phyloP scores from a whole-genome alignment of 1,140 invertebrate genomes.

The Belonocnema kinseyi region DNA sequence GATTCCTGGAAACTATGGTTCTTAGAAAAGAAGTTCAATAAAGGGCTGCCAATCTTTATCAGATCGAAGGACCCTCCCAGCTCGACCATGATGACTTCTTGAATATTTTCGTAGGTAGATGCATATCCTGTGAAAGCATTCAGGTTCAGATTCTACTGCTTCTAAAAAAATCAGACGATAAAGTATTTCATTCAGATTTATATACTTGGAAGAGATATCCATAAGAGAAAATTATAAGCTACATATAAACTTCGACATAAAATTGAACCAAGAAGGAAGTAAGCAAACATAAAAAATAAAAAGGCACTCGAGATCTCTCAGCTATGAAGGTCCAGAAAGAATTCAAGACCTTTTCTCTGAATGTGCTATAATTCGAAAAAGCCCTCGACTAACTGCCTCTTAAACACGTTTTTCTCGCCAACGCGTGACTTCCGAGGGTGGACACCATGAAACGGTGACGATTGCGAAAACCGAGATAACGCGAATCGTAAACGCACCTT shows the following conservation, averaged over 20 bases:
- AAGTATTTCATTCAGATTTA: constrained; percentile 19
- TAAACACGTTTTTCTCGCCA: constrained; percentile 21
- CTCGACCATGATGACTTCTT: constrained; percentile 36
- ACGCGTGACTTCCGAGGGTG: neutral
- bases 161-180: constrained; percentile 34
- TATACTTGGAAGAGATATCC: neutral
- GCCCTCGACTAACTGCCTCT: neutral
- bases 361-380: too few species aligned
- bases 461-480: constrained; percentile 9
- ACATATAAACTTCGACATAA: too few species aligned
- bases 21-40: constrained; percentile 21
- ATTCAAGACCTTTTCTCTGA: too few species aligned
- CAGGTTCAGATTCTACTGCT: neutral
- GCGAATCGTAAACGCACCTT: constrained; percentile 1
- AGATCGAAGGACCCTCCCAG: constrained; percentile 51
- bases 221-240: too few species aligned
- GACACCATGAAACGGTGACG: neutral
- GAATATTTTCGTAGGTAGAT: constrained; percentile 42
- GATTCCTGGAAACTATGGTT: constrained; percentile 13
- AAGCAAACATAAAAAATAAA: too few species aligned
- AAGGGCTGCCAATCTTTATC: constrained; percentile 50
- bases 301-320: too few species aligned
- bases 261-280: too few species aligned
- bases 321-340: too few species aligned
- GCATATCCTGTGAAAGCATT: constrained; percentile 28